A percentile compares a stretch with the other conserved stretches of the same genome.
Conservation (phyloP, 2,113 vertebrate species). For the Coreoperca whiteheadi region DNA sequence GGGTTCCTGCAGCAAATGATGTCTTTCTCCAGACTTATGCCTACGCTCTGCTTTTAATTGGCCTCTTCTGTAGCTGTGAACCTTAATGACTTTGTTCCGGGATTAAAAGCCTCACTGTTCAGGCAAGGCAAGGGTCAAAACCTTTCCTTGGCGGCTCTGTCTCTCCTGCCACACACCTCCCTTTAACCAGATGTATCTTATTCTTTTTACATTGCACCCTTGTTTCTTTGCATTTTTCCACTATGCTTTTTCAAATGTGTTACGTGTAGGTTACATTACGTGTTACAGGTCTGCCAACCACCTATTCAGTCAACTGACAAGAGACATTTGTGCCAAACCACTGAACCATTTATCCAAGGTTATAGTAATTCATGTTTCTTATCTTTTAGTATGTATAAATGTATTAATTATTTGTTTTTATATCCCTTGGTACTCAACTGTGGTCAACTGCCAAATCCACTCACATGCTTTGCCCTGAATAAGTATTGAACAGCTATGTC, state of each 20-base stretch:
- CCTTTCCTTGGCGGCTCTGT: conserved; percentile 68
- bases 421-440: not conserved
- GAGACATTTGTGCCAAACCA: not conserved
- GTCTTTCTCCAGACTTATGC: conserved; percentile 70
- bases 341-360: not conserved
- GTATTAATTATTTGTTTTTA: not conserved
- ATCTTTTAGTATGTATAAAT: not conserved
- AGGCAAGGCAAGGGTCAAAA: conserved; percentile 74
- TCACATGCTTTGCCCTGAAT: not conserved
- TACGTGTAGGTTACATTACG: conserved; percentile 2
- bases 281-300: conserved; percentile 7
- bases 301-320: not conserved
- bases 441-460: not conserved
- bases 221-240: not conserved
- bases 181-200: conserved; percentile 18
- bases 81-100: conserved; percentile 84
- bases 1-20: conserved; percentile 73
- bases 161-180: conserved; percentile 23
- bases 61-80: conserved; percentile 78
- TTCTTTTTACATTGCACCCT: not conserved
- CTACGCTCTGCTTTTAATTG: conserved; percentile 80
- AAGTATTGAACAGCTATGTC: not conserved
- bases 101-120: conserved; percentile 80
- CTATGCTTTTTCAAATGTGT: conserved; percentile 9
- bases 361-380: not conserved